A percentile compares a stretch with the other conserved stretches of the same genome.
Evolutionary conservation across 2,888 invertebrate species (phyloP).

Genomic region (Dusona sp.): DNA sequence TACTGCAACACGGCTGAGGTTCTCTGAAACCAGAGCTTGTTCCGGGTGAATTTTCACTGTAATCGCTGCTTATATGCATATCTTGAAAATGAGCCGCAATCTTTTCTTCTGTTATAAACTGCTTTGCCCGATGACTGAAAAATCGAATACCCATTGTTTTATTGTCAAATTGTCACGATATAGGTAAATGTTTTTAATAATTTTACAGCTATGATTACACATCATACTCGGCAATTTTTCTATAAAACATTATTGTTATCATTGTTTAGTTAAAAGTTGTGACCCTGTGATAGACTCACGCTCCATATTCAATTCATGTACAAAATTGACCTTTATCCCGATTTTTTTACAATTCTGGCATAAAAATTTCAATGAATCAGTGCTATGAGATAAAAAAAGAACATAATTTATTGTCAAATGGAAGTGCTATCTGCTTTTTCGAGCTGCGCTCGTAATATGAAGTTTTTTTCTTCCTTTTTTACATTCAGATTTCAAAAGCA

Average conservation of each 20-base stretch:
- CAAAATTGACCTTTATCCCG: too few relatives aligned
- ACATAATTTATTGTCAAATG: too few relatives aligned
- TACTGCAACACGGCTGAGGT: constrained; percentile 60
- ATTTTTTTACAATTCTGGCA: too few relatives aligned
- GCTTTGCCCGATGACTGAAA: constrained; percentile 86
- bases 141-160: not conserved
- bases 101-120: constrained; percentile 93
- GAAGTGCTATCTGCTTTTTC: too few relatives aligned
- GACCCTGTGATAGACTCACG: too few relatives aligned
- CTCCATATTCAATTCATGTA: too few relatives aligned
- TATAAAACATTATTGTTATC: too few relatives aligned
- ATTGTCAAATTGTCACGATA: not conserved
- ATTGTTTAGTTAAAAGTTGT: not conserved
- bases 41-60: constrained; percentile 68
- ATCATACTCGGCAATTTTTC: not conserved
- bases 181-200: not conserved
- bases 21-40: constrained; percentile 74
- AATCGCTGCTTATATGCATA: constrained; percentile 88
- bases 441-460: too few relatives aligned
- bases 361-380: too few relatives aligned
- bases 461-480: too few relatives aligned
- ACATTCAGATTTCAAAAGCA: too few relatives aligned
- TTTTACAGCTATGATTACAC: not conserved
- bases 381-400: too few relatives aligned
- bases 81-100: constrained; percentile 93